Percentiles rank a stretch among this genome's conserved stretches.
These are phyloP conservation scores for Gastracanthus pulcherrimus DNA, from an alignment of 2,888 invertebrate species.

Conservation along the genomic window DNA sequence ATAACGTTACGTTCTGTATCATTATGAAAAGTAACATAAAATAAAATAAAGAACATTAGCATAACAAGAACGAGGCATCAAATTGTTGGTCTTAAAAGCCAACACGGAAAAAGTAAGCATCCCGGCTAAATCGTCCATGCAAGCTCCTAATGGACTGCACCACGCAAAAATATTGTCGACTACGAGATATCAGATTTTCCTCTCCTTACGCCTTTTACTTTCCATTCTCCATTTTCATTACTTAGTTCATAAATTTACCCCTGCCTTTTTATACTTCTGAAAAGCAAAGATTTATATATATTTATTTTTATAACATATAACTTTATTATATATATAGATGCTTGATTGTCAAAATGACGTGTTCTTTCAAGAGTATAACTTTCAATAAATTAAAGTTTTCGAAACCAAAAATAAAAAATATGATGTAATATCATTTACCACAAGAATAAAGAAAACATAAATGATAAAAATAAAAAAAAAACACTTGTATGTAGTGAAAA, in stretches of 20 bases:
- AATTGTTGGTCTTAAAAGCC: conserved; percentile 75
- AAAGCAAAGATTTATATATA: conserved; percentile 33
- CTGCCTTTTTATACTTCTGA: conserved; percentile 29
- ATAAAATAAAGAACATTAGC: conserved; percentile 73
- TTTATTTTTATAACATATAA: conserved; percentile 13
- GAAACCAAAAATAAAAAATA: too few species aligned
- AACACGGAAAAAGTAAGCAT: conserved; percentile 60
- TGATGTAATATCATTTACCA: too few species aligned
- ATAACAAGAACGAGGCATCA: conserved; percentile 75
- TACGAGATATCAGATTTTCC: conserved; percentile 51
- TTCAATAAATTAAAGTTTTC: too few species aligned
- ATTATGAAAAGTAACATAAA: conserved; percentile 9
- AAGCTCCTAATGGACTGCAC: conserved; percentile 73
- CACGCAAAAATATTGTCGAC: conserved; percentile 70
- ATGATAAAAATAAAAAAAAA: too few species aligned
- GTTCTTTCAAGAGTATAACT: too few species aligned
- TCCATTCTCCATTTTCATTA: conserved; percentile 47
- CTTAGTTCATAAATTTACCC: conserved; percentile 43
- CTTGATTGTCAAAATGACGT: too few species aligned
- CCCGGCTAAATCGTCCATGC: conserved; percentile 74
- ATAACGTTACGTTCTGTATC: background rate
- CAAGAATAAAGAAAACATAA: too few species aligned
- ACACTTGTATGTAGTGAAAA: too few species aligned
- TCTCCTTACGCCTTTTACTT: conserved; percentile 44
- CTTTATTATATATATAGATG: too few species aligned